Conservation (phyloP, 2,113 vertebrate genomes). For the Pelodiscus sinensis region DNA sequence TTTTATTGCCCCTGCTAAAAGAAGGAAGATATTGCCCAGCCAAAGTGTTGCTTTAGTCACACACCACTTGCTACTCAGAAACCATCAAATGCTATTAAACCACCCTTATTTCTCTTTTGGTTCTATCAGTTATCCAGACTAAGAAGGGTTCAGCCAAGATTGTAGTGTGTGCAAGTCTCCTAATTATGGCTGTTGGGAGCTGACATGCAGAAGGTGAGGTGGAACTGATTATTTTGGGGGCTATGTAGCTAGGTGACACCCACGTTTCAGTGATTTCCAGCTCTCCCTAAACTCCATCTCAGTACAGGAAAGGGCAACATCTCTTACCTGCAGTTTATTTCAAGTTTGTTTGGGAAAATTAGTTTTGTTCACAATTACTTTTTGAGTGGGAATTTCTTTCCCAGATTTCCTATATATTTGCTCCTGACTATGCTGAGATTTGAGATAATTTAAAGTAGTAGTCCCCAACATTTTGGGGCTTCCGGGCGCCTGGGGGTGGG, state of each 20-base stretch:
- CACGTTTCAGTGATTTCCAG: slow-evolving; percentile 11
- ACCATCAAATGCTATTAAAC: slow-evolving; percentile 67
- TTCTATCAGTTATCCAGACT: slow-evolving; percentile 57
- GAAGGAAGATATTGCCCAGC: slow-evolving; percentile 38
- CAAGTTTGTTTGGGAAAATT: background rate
- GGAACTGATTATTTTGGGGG: slow-evolving; percentile 28
- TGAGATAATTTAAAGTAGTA: background rate
- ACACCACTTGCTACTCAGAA: slow-evolving; percentile 69
- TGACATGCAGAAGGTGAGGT: slow-evolving; percentile 19
- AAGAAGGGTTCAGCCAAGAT: slow-evolving; percentile 70
- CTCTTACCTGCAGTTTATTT: background rate
- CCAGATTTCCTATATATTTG: background rate
- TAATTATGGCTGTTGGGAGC: slow-evolving; percentile 38
- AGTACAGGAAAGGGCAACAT: background rate
- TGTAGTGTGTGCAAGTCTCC: slow-evolving; percentile 46
- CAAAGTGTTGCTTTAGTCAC: slow-evolving; percentile 71
- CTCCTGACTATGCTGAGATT: background rate
- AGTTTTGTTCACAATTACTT: background rate
- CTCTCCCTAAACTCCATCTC: background rate
- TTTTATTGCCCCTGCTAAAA: slow-evolving; percentile 17
- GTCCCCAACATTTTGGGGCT: too few relatives aligned
- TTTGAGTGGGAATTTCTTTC: background rate
- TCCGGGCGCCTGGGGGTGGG: too few relatives aligned
- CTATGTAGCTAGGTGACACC: slow-evolving; percentile 20
- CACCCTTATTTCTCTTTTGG: slow-evolving; percentile 53